phyloP scores from a whole-genome alignment of 2,797 vertebrate genomes.

The Tachyglossus aculeatus region DNA sequence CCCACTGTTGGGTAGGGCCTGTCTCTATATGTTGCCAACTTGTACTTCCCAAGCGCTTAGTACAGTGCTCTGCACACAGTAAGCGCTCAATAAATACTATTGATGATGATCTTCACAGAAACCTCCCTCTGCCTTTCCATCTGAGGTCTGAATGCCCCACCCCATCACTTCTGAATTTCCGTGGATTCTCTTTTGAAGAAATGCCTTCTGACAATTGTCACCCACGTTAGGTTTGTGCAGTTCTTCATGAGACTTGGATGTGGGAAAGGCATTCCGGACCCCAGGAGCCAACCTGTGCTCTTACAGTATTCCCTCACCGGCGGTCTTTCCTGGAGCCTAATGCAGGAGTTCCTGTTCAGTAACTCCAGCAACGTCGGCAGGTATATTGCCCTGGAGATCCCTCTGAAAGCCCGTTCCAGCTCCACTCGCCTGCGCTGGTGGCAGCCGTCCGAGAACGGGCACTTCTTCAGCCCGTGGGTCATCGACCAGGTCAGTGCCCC shows the following conservation, averaged over 20 bases:
- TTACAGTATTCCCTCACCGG: constrained; percentile 94
- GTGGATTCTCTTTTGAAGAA: constrained; percentile 14
- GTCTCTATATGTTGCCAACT: too few relatives aligned
- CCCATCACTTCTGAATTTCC: too few relatives aligned
- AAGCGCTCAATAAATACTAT: too few relatives aligned
- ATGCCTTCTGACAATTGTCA: constrained; percentile 36
- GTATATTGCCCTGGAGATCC: constrained; percentile 93
- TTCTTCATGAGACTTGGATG: constrained; percentile 97
- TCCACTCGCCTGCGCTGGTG: constrained; percentile 95
- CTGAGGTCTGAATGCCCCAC: too few relatives aligned
- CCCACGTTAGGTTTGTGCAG: constrained; percentile 89
- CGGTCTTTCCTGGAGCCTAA: constrained; percentile 89
- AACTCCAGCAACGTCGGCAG: constrained; percentile 95
- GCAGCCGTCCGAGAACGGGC: constrained; percentile 94
- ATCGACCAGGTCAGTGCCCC: constrained; percentile 89
- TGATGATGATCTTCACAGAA: too few relatives aligned
- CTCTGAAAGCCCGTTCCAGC: constrained; percentile 86
- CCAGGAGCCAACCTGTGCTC: constrained; percentile 93
- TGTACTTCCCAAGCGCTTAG: too few relatives aligned
- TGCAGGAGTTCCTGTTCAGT: constrained; percentile 98
- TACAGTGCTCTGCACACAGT: too few relatives aligned
- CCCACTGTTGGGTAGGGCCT: too few relatives aligned
- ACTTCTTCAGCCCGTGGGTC: constrained; percentile 99
- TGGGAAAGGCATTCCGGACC: constrained; percentile 93
- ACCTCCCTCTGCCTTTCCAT: too few relatives aligned